A percentile compares a stretch with the other conserved stretches of the same genome.
Evolutionary conservation across 2,113 vertebrate genomes (phyloP).

Genomic region (Ptilonorhynchus violaceus): DNA sequence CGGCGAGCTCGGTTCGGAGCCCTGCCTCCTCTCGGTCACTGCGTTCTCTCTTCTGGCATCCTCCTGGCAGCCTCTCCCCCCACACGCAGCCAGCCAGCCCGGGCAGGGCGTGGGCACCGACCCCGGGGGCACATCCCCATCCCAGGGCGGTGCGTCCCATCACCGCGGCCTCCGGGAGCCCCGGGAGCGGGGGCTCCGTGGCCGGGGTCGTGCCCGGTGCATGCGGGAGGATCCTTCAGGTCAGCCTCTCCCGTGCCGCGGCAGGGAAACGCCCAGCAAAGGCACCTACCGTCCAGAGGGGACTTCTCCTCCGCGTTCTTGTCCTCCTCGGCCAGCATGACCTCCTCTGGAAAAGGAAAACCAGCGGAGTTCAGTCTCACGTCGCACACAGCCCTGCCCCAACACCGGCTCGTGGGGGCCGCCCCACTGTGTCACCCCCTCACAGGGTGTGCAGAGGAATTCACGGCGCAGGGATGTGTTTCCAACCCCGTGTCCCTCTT

Average conservation of each 20-base stretch:
- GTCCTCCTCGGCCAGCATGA: slow-evolving; percentile 97
- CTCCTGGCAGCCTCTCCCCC: not conserved
- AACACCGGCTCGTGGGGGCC: not conserved
- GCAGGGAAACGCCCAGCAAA: not conserved
- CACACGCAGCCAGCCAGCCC: not conserved
- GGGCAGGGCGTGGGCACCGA: not conserved
- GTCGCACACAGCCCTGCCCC: accelerated
- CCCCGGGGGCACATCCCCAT: slow-evolving; percentile 19
- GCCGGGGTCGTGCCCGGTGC: not conserved
- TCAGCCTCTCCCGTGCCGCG: not conserved
- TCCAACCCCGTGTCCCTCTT: not conserved
- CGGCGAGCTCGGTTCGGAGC: not conserved
- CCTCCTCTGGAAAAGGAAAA: slow-evolving; percentile 85
- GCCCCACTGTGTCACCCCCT: not conserved
- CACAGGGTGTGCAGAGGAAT: accelerated
- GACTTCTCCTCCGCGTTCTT: slow-evolving; percentile 92
- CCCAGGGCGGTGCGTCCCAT: not conserved
- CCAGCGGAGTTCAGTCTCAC: not conserved
- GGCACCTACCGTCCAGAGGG: slow-evolving; percentile 85
- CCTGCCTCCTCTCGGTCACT: slow-evolving; percentile 4
- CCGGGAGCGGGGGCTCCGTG: not conserved
- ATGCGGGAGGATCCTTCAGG: not conserved
- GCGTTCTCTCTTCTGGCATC: not conserved
- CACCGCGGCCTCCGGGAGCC: not conserved
- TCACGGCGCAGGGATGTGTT: accelerated